Conservation (phyloP, 1,140 invertebrate genomes). For the Tribolium castaneum region DNA sequence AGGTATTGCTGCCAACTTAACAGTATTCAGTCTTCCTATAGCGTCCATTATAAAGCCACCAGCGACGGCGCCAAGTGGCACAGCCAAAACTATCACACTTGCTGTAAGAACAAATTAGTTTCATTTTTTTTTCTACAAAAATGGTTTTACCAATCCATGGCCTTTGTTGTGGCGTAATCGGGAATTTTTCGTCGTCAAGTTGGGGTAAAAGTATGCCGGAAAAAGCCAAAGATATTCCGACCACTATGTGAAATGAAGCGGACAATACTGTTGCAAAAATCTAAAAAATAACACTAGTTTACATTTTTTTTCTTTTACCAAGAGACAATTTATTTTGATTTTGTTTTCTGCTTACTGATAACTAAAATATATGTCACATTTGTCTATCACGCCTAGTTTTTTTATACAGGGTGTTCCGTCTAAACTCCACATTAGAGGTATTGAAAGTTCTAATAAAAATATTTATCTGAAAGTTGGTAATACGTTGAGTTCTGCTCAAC, state of each 20-base stretch:
- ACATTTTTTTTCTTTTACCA: no score
- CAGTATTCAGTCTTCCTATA: conserved; percentile 71
- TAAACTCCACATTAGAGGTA: no score
- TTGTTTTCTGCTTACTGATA: no score
- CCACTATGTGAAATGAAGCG: conserved; percentile 69
- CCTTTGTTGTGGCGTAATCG: conserved; percentile 54
- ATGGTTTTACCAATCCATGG: conserved; percentile 64
- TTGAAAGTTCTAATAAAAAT: no score
- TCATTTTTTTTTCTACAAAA: conserved; percentile 3
- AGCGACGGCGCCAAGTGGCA: conserved; percentile 67
- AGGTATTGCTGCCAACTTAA: conserved; percentile 72
- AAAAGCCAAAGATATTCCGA: conserved; percentile 69
- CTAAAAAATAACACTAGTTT: conserved; percentile 61
- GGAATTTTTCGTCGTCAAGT: conserved; percentile 60
- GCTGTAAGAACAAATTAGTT: conserved; percentile 63
- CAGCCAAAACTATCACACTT: conserved; percentile 68
- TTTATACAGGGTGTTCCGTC: no score
- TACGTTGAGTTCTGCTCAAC: no score
- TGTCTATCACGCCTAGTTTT: no score
- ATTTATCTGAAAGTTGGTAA: no score
- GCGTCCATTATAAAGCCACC: conserved; percentile 72
- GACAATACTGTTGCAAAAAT: conserved; percentile 68
- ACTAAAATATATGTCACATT: no score
- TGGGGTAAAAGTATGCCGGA: conserved; percentile 70
- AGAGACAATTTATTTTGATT: no score